Percentiles rank a stretch among this genome's conserved stretches.
Evolutionary conservation across 2,113 vertebrate species (phyloP).

Genomic region (Crocuta crocuta): DNA sequence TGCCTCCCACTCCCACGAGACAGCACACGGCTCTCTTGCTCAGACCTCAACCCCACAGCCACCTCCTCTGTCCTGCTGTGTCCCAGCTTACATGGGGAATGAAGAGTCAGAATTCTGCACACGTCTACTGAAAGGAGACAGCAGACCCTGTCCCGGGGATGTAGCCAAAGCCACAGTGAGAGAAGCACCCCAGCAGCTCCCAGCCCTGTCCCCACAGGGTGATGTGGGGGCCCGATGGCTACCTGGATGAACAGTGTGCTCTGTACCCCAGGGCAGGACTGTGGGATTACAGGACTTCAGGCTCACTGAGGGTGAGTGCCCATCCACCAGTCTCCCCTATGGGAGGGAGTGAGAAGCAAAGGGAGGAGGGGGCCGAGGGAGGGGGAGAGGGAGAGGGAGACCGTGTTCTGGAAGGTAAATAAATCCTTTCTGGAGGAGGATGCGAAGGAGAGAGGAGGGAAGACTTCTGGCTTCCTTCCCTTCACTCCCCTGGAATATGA

Average conservation of each 20-base stretch:
- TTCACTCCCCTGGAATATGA: neutral
- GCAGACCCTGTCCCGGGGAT: neutral
- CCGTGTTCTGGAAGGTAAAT: neutral
- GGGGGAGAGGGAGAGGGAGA: no score
- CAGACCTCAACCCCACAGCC: neutral
- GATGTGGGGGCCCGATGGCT: neutral
- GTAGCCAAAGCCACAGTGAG: neutral
- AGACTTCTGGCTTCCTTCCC: neutral
- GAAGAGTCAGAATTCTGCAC: neutral
- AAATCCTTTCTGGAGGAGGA: neutral
- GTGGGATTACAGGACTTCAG: neutral
- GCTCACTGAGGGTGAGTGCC: neutral
- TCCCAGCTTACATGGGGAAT: neutral
- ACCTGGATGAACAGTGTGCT: no score
- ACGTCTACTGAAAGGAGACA: neutral
- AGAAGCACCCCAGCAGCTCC: neutral
- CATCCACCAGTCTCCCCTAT: neutral
- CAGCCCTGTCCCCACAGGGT: neutral
- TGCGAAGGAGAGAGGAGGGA: neutral
- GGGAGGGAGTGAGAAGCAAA: neutral
- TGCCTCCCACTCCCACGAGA: neutral
- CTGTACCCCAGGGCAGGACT: neutral
- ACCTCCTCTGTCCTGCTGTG: neutral
- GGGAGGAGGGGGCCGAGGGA: neutral
- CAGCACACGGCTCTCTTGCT: neutral